phyloP scores from a whole-genome alignment of 1,140 invertebrate genomes.

The Acromyrmex charruanus region DNA sequence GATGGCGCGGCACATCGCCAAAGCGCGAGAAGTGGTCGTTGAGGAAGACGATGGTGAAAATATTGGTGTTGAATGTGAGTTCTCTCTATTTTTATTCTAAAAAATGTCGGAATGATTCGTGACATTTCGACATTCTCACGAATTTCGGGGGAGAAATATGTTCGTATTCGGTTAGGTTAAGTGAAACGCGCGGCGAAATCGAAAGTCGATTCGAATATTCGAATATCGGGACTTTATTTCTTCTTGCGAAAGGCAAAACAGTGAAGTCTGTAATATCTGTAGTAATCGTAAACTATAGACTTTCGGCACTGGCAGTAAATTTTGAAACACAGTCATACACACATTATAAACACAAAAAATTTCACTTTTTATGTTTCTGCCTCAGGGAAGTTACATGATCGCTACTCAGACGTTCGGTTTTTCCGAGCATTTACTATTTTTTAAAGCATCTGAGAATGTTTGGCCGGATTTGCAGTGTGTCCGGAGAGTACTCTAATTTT shows the following conservation, averaged over 20 bases:
- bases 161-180: background rate
- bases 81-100: background rate
- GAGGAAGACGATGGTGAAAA: constrained; percentile 88
- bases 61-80: constrained; percentile 88
- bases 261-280: background rate
- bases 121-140: background rate
- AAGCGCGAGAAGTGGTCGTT: constrained; percentile 90
- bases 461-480: no score
- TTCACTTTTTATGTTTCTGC: no score
- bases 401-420: no score
- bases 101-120: background rate
- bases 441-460: no score
- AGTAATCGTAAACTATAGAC: no score
- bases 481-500: no score
- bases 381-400: no score
- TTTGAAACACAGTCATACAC: no score
- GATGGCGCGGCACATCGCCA: constrained; percentile 90
- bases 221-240: background rate
- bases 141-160: background rate
- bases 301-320: no score
- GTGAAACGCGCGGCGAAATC: constrained; percentile 1
- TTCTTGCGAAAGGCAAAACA: background rate
- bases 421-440: no score
- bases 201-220: constrained; percentile 8
- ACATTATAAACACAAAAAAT: no score